phyloP scores from a whole-genome alignment of 2,888 invertebrate genomes.

The Amitus sp. region DNA sequence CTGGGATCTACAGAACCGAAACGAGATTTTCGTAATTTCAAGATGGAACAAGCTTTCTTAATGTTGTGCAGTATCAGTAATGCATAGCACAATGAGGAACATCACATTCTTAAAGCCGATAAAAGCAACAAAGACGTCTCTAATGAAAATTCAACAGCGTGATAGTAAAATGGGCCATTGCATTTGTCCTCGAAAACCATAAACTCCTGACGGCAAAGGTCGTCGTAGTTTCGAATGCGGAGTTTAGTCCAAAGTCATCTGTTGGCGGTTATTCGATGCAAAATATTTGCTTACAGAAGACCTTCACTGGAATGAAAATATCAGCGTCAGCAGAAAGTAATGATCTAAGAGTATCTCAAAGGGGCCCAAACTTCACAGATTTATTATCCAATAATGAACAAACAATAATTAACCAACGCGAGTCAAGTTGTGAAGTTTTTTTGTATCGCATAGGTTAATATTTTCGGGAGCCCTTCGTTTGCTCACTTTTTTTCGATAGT shows the following conservation, averaged over 20 bases:
- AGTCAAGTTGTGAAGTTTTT: too few species aligned
- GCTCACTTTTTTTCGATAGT: too few species aligned
- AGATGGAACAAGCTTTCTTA: slow-evolving; percentile 8
- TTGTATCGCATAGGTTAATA: too few species aligned
- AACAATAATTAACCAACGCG: too few species aligned
- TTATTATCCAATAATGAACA: too few species aligned
- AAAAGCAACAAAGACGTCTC: slow-evolving; percentile 30
- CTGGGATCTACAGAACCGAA: too few species aligned
- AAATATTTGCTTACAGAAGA: slow-evolving; percentile 14
- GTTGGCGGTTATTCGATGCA: slow-evolving; percentile 24
- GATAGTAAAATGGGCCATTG: slow-evolving; percentile 27
- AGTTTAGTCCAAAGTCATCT: slow-evolving; percentile 25
- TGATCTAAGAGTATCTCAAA: neutral
- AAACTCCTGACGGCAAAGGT: slow-evolving; percentile 29
- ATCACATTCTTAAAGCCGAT: slow-evolving; percentile 36
- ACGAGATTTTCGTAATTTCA: too few species aligned
- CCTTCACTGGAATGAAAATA: neutral
- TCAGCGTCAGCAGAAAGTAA: slow-evolving; percentile 18
- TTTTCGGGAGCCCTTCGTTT: too few species aligned
- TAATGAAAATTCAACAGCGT: slow-evolving; percentile 30
- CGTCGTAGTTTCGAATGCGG: slow-evolving; percentile 20
- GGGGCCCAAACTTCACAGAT: too few species aligned
- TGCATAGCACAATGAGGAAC: slow-evolving; percentile 30
- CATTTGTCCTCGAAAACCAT: slow-evolving; percentile 25
- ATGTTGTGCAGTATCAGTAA: slow-evolving; percentile 25